These are phyloP conservation scores for Phocides pigmalion DNA, from an alignment of 1,140 invertebrate species.

Conservation along the genomic window DNA sequence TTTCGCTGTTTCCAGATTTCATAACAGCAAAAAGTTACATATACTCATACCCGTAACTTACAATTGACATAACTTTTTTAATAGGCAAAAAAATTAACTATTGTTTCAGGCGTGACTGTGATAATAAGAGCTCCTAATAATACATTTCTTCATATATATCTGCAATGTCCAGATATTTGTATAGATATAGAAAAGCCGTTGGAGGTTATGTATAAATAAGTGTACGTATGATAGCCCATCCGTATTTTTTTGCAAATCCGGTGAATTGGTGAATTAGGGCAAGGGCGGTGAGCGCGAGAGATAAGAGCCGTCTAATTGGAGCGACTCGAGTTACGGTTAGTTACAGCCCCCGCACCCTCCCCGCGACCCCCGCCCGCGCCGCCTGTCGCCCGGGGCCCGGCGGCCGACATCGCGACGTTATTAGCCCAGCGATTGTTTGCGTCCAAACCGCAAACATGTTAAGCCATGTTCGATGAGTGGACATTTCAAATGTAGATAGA, in stretches of 20 bases:
- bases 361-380: neutral
- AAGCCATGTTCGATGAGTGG: neutral
- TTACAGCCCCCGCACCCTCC: neutral
- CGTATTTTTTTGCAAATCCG: neutral
- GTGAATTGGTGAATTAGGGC: slow-evolving; percentile 17
- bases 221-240: neutral
- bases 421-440: slow-evolving; percentile 1
- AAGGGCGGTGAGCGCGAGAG: slow-evolving; percentile 20
- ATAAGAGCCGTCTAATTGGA: slow-evolving; percentile 37
- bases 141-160: too few relatives aligned
- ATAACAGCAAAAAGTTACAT: too few relatives aligned
- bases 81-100: too few relatives aligned
- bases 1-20: too few relatives aligned
- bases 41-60: too few relatives aligned
- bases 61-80: too few relatives aligned
- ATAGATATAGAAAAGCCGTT: too few relatives aligned
- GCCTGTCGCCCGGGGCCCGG: neutral
- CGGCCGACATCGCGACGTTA: slow-evolving; percentile 5
- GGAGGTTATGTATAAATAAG: too few relatives aligned
- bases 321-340: slow-evolving; percentile 34
- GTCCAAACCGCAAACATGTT: slow-evolving; percentile 19
- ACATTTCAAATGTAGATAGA: neutral
- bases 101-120: too few relatives aligned
- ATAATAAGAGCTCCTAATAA: too few relatives aligned
- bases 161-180: too few relatives aligned